Conservation (phyloP, 2,888 invertebrate genomes). For the Metopia argyrocephala region DNA sequence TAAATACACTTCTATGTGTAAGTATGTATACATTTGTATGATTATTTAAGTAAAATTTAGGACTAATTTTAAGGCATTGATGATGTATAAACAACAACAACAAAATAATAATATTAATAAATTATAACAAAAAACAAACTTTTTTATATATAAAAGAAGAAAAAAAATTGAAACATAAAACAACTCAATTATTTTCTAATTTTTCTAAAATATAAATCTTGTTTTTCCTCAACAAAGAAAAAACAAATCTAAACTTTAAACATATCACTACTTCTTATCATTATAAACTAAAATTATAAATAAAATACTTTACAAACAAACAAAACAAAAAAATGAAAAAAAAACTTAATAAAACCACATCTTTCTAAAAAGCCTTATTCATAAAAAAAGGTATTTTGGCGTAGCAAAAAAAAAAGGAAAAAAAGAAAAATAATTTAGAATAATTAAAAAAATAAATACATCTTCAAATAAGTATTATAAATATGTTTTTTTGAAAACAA, state of each 20-base stretch:
- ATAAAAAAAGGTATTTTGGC: conserved; percentile 63
- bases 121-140: conserved; percentile 31
- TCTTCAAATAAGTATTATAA: conserved; percentile 4
- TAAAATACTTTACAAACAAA: too few relatives aligned
- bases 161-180: conserved; percentile 20
- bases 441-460: background rate
- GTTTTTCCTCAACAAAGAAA: conserved; percentile 1
- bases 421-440: conserved; percentile 13
- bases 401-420: conserved; percentile 33
- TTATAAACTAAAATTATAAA: conserved; percentile 17
- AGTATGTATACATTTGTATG: conserved; percentile 16
- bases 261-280: conserved; percentile 67
- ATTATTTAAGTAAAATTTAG: conserved; percentile 19
- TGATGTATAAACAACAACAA: background rate
- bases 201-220: conserved; percentile 3
- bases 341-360: background rate
- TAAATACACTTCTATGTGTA: conserved; percentile 18
- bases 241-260: conserved; percentile 18
- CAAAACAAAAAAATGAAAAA: background rate
- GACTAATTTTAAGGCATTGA: conserved; percentile 20
- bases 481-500: conserved; percentile 51
- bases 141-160: conserved; percentile 51
- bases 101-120: conserved; percentile 16
- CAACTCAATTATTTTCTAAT: conserved; percentile 54
- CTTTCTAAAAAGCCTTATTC: conserved; percentile 58